These are phyloP conservation scores for Pyrgilauda ruficollis DNA, from an alignment of 2,113 vertebrate genomes.

Conservation along the genomic window DNA sequence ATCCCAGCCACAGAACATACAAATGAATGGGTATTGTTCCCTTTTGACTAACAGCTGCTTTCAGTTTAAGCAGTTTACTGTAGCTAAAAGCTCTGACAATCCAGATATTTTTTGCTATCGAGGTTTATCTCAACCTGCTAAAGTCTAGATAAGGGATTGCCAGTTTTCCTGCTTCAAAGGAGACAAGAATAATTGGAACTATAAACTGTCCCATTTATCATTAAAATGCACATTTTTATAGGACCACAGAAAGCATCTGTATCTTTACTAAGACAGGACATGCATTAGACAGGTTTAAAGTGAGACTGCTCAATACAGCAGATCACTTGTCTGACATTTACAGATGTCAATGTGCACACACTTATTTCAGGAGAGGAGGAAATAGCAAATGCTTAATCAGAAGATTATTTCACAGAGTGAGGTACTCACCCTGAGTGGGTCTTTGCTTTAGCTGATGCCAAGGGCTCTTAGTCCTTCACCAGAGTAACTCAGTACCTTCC, in stretches of 20 bases:
- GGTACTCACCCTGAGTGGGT: neutral
- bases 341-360: constrained; percentile 8
- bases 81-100: constrained; percentile 62
- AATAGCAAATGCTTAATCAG: neutral
- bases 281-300: constrained; percentile 52
- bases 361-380: neutral
- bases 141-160: constrained; percentile 72
- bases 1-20: constrained; percentile 35
- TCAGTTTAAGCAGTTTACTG: constrained; percentile 73
- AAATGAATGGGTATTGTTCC: constrained; percentile 53
- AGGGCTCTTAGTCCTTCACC: neutral
- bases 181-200: constrained; percentile 65
- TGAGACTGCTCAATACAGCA: neutral
- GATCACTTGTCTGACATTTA: constrained; percentile 51
- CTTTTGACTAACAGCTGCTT: constrained; percentile 71
- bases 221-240: constrained; percentile 54
- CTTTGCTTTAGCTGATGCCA: neutral
- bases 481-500: neutral
- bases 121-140: constrained; percentile 75
- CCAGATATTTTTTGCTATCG: constrained; percentile 71
- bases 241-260: constrained; percentile 55
- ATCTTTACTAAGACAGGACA: constrained; percentile 47
- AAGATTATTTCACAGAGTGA: constrained; percentile 23
- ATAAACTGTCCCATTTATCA: constrained; percentile 63
- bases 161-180: constrained; percentile 75